phyloP scores from a whole-genome alignment of 2,797 vertebrate genomes.

The Anomalospiza imberbis region DNA sequence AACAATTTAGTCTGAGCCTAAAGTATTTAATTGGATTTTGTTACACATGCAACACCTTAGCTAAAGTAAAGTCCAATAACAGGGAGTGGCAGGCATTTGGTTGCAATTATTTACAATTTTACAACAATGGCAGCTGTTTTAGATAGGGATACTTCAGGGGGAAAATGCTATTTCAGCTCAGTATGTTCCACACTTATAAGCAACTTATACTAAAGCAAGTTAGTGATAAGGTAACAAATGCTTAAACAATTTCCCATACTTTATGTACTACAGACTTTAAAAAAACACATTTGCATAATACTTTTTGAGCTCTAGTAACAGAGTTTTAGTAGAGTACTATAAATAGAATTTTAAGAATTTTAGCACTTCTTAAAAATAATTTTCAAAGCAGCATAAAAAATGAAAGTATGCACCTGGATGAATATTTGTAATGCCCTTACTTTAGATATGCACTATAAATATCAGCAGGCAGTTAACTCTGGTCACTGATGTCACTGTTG shows the following conservation, averaged over 20 bases:
- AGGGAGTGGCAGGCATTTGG: background rate
- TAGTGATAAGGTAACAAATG: background rate
- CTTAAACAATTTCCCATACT: background rate
- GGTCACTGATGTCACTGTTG: slow-evolving; percentile 39
- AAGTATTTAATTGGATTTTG: slow-evolving; percentile 27
- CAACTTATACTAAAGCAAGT: background rate
- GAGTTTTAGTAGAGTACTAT: background rate
- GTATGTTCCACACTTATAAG: background rate
- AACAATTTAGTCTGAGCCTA: background rate
- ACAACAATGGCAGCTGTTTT: background rate
- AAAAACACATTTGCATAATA: background rate
- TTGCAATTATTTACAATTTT: slow-evolving; percentile 28
- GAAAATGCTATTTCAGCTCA: background rate
- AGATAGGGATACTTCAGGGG: background rate
- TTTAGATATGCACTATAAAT: background rate
- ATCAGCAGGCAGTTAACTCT: background rate
- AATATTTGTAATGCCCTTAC: background rate
- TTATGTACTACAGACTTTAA: background rate
- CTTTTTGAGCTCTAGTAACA: background rate
- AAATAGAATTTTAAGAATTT: background rate
- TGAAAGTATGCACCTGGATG: background rate
- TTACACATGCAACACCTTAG: slow-evolving; percentile 9
- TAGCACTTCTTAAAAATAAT: background rate
- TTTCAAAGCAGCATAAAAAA: background rate
- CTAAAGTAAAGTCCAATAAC: background rate